Evolutionary conservation across 2,113 vertebrate genomes (phyloP), one percentile per base, ranked within the genome.

Genomic region (Gymnorhina tibicen): DNA sequence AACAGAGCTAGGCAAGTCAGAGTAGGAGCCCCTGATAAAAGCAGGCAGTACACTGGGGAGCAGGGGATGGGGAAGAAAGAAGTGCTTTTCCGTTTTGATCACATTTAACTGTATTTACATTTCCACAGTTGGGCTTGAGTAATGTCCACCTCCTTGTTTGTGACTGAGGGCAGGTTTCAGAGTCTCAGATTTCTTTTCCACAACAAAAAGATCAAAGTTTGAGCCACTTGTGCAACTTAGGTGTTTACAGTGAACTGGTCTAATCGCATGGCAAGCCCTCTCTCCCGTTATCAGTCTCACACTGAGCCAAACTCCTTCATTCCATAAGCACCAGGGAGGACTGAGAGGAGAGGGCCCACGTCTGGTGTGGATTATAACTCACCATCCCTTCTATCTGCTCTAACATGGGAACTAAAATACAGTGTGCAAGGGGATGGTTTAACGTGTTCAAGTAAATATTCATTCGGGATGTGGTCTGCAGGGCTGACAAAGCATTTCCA

Each of bases 141-240:
- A 95, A 97, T 11, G 76, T 93, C 85, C 76, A 95, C 62, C 89
- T 93, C 59, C 81, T 94, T 95, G 91, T 96, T 86, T 96, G 79
- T 94, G 87, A 91, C 91, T 79, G 63, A 95, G 79, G 82, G 85
- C 78, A 91, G 89, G 86, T 96, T 93, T 94, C 87, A 75, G 39
- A 83, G 94, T 75, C 95, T 95, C 94, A 37, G 60, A 90, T 94
- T 96, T 93, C 85, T 87, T 91, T 94, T 96, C 95, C 96, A 95
- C 93, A 93, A 95, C 93, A 96, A 89, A 96, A 96, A 96, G 97
- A 97, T 97, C 95, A 97, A 97, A 97, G 97, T 97, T 97, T 94
- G 88, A 91, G 76, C 67, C 89, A 68, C 72, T 97, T 97, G 96
- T 97, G 96, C 97, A 97, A 97, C 92, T 79, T 14, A 72, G 92